These are phyloP conservation scores for Paramormyrops kingsleyae DNA, from an alignment of 2,113 vertebrate species.

Conservation along the genomic window DNA sequence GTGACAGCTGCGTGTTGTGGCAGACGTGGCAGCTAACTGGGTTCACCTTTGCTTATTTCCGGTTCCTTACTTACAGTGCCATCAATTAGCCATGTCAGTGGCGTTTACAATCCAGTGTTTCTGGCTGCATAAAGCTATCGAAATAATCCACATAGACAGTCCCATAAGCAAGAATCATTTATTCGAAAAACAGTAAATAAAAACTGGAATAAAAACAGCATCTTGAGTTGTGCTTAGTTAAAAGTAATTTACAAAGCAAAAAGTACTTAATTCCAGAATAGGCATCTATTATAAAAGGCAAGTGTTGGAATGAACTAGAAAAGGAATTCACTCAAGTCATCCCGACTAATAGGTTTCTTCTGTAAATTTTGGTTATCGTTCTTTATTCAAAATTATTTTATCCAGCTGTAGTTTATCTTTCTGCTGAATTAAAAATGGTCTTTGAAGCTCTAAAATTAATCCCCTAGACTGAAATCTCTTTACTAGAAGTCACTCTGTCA, in stretches of 20 bases:
- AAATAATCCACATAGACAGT: neutral
- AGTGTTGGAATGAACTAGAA: neutral
- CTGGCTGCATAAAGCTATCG: neutral
- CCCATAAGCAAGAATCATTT: neutral
- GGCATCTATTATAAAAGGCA: neutral
- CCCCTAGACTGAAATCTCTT: slow-evolving; percentile 1
- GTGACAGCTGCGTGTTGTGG: neutral
- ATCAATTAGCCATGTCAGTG: neutral
- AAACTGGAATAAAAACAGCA: neutral
- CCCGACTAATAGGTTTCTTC: neutral
- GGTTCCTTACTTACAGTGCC: neutral
- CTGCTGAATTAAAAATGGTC: slow-evolving; percentile 1
- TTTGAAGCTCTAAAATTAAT: slow-evolving; percentile 7
- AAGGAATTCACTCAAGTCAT: neutral
- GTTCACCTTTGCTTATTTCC: neutral
- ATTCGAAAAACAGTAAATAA: neutral
- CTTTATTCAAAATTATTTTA: slow-evolving; percentile 1
- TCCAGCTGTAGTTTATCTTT: neutral
- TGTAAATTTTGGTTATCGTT: neutral
- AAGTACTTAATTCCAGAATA: neutral
- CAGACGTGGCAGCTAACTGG: neutral
- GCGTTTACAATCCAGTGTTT: neutral
- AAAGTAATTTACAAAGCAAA: neutral
- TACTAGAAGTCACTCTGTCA: neutral
- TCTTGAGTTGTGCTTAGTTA: neutral